Conservation (phyloP, 2,888 invertebrate genomes). For the Xiphydria camelus region DNA sequence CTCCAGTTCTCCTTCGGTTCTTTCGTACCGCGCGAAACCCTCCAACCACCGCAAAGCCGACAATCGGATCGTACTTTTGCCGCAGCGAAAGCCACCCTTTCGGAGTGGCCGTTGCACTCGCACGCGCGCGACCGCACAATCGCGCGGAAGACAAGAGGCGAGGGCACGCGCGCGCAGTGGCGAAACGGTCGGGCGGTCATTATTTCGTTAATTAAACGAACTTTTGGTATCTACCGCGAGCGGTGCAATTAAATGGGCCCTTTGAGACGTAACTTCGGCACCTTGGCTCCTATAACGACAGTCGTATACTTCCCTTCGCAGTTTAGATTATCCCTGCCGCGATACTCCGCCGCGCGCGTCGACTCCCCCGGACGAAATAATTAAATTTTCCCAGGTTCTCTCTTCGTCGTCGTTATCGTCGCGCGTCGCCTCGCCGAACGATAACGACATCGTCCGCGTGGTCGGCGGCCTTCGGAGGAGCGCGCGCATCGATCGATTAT, state of each 20-base stretch:
- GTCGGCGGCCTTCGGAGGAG: neutral
- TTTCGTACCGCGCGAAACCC: too few relatives aligned
- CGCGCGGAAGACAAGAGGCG: too few relatives aligned
- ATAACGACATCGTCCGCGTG: neutral
- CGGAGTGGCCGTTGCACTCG: too few relatives aligned
- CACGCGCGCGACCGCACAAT: too few relatives aligned
- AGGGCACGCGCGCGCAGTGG: too few relatives aligned
- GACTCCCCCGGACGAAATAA: constrained; percentile 24
- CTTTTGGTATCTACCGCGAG: constrained; percentile 40
- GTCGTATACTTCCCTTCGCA: constrained; percentile 24
- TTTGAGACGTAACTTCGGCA: constrained; percentile 40
- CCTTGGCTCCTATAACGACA: constrained; percentile 39
- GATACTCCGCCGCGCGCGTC: too few relatives aligned
- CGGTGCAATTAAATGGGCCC: constrained; percentile 42
- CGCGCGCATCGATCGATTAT: too few relatives aligned
- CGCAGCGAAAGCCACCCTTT: too few relatives aligned
- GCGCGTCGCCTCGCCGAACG: constrained; percentile 12
- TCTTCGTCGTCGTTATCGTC: constrained; percentile 15
- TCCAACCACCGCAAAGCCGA: too few relatives aligned
- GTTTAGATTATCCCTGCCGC: constrained; percentile 34
- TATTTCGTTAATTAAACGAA: constrained; percentile 53
- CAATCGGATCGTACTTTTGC: too few relatives aligned
- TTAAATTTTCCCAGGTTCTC: constrained; percentile 25
- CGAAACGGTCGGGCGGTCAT: constrained; percentile 28
- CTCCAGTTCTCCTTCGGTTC: too few relatives aligned